Conservation (phyloP, 2,888 invertebrate species). For the Ophion costatus region DNA sequence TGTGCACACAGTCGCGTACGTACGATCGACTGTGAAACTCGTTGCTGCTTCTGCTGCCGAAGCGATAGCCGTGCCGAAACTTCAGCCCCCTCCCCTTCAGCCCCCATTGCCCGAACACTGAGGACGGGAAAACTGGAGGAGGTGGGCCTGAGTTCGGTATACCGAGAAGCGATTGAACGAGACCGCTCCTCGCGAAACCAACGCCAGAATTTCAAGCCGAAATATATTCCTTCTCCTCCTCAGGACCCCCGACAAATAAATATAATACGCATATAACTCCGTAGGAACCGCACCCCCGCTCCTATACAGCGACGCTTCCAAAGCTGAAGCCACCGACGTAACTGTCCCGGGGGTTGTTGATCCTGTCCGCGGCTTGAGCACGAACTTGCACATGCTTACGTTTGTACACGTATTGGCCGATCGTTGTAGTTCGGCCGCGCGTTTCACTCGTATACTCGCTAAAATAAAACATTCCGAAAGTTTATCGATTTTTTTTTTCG, state of each 20-base stretch:
- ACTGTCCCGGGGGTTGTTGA: constrained; percentile 66
- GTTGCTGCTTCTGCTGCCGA: constrained; percentile 46
- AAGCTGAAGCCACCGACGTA: constrained; percentile 51
- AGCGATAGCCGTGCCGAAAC: constrained; percentile 62
- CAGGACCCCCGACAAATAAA: constrained; percentile 58
- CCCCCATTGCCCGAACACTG: constrained; percentile 49
- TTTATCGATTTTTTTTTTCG: constrained; percentile 9
- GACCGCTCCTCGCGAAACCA: constrained; percentile 64
- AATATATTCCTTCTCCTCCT: constrained; percentile 45
- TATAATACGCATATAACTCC: constrained; percentile 64
- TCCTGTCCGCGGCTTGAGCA: constrained; percentile 58
- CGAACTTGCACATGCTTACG: constrained; percentile 15
- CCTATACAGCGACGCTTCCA: constrained; percentile 31
- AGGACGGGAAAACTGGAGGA: constrained; percentile 31
- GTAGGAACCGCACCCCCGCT: constrained; percentile 47
- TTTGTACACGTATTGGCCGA: constrained; percentile 23
- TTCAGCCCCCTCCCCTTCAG: constrained; percentile 67
- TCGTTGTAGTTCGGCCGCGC: constrained; percentile 8
- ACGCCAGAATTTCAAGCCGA: constrained; percentile 58
- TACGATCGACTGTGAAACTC: constrained; percentile 61
- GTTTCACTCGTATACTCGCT: not conserved
- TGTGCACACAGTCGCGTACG: constrained; percentile 61
- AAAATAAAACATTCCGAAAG: constrained; percentile 10
- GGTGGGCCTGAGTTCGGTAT: constrained; percentile 54
- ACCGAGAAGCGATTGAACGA: constrained; percentile 67